Evolutionary conservation across 2,888 invertebrate genomes (phyloP).

Genomic region (Melieria omissa): DNA sequence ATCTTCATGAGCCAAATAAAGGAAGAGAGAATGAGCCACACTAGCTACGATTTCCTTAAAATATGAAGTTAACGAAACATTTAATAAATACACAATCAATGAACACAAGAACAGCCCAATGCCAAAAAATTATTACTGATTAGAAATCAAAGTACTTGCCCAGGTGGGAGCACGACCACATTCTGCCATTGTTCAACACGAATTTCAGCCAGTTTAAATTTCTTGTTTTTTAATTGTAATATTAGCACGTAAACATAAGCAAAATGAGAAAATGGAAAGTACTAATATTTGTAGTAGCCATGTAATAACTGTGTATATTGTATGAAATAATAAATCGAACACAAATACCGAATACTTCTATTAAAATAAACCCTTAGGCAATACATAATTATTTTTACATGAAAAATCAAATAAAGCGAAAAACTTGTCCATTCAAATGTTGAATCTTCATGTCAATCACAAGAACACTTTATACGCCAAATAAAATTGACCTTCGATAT

Average conservation of each 20-base stretch:
- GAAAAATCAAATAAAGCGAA: conserved; percentile 33
- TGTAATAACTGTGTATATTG: conserved; percentile 44
- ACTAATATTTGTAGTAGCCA: conserved; percentile 43
- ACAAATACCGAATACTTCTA: conserved; percentile 34
- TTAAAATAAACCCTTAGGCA: conserved; percentile 31
- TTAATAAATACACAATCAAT: conserved; percentile 20
- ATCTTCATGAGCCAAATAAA: not conserved
- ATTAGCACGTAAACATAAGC: conserved; percentile 51
- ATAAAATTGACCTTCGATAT: too few species aligned
- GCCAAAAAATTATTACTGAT: conserved; percentile 19
- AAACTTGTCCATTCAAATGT: conserved; percentile 1
- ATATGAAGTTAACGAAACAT: conserved; percentile 36
- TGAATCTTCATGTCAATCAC: too few species aligned
- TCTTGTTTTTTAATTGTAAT: conserved; percentile 45
- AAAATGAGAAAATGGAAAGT: conserved; percentile 50
- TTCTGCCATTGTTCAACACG: conserved; percentile 54
- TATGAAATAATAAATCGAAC: conserved; percentile 43
- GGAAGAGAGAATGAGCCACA: not conserved
- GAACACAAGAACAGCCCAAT: conserved; percentile 13
- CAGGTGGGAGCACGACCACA: conserved; percentile 39
- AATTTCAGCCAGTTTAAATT: conserved; percentile 60
- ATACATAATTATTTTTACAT: conserved; percentile 34
- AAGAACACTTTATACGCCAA: too few species aligned
- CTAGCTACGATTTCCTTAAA: conserved; percentile 59
- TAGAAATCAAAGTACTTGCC: conserved; percentile 39